Evolutionary conservation across 1,140 invertebrate genomes (phyloP), one percentile per base, ranked within the genome.

Genomic region (Drosophila ohnishii): DNA sequence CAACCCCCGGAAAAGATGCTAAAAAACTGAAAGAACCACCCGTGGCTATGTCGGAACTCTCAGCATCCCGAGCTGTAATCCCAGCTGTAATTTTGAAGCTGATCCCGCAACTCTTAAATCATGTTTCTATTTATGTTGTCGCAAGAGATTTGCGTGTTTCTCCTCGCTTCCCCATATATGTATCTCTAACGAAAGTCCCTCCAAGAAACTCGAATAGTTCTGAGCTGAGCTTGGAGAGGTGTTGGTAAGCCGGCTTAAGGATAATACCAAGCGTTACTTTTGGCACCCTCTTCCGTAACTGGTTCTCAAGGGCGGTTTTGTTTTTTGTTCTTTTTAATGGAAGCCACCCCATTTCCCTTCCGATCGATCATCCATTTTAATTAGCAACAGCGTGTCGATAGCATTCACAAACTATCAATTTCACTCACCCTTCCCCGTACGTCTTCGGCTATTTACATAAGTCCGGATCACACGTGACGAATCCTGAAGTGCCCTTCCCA

Each of bases 71-170:
- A 30, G 62, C 72, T 90, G 88, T 90, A 90, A 90, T 90, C 88
- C 87, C 88, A 75, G 83, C 88, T 90, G 88, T 90, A 90, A 87
- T 87, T 90, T 63, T 72, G 80, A 63, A 75, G 83, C 73, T 90
- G 87, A 90, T 90, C 87, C 82, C 75, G 84, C 77, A 64, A 64
- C 72, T 89, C 78, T 79, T 90, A 90, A 90, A 90, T 90, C 87
- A 90, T 90, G 83, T 79, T 90, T 81, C 78, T 90, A 90, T 90
- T 90, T 90, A 90, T 90, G 83, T 90, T 90, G 87, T 87, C 87
- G 80, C 77, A 90, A 70, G 78, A 90, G 87, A 90, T 90, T 90
- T 90, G 88, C 82, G 87, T 90, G 78, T 66, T 67, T 50, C 58
- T 30, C 69, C 30, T 13, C 6, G 19, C 44, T 19, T 13, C 32